These are phyloP conservation scores for Papilio demoleus DNA, from an alignment of 2,888 invertebrate species.

Conservation along the genomic window DNA sequence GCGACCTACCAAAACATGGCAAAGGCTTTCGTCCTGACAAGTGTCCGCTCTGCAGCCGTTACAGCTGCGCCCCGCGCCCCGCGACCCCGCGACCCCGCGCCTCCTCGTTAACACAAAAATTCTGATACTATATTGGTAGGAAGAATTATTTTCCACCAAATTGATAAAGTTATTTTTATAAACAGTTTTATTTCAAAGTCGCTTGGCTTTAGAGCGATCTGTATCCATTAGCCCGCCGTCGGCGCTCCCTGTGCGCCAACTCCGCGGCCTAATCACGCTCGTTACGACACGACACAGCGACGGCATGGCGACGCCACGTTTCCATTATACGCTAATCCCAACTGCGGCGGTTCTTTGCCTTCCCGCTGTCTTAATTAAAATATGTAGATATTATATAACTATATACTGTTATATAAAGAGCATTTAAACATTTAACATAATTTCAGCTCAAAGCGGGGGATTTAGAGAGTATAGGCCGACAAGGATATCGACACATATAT, in stretches of 20 bases:
- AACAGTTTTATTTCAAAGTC: too few species aligned
- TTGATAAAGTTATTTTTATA: too few species aligned
- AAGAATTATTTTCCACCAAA: too few species aligned
- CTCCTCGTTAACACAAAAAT: too few species aligned
- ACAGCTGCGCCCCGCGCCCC: not conserved
- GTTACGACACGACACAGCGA: not conserved
- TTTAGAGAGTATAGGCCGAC: too few species aligned
- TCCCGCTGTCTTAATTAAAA: not conserved
- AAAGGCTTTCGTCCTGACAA: slow-evolving; percentile 9
- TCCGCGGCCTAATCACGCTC: not conserved
- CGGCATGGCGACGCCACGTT: not conserved
- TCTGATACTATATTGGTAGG: too few species aligned
- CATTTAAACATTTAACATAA: not conserved
- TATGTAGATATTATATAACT: not conserved
- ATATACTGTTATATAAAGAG: not conserved
- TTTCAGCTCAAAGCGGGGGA: too few species aligned
- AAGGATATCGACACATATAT: too few species aligned
- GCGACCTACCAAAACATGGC: not conserved
- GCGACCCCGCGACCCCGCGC: too few species aligned
- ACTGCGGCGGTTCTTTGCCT: not conserved
- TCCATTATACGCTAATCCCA: not conserved
- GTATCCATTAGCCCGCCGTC: not conserved
- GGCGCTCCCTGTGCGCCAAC: too few species aligned
- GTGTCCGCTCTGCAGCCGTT: not conserved
- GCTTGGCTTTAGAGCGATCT: too few species aligned